Evolutionary conservation across 2,113 vertebrate species (phyloP).

Genomic region (Polyodon spathula): DNA sequence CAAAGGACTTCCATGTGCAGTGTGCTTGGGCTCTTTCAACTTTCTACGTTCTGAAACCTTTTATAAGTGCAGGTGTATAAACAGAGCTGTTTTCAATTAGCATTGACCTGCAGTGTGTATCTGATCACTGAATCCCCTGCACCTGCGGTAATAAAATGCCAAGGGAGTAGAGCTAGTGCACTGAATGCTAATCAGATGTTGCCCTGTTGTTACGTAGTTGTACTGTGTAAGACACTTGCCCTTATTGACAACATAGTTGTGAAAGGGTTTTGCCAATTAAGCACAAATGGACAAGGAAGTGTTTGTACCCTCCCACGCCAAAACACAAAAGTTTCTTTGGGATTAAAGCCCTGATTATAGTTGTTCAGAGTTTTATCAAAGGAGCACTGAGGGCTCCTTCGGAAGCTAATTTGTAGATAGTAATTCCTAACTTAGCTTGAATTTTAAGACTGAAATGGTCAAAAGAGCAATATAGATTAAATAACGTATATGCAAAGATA

Average conservation of each 20-base stretch:
- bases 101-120: slow-evolving; percentile 56
- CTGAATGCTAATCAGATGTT: slow-evolving; percentile 66
- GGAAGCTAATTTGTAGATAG: not conserved
- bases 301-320: slow-evolving; percentile 30
- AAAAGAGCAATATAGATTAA: no score
- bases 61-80: slow-evolving; percentile 73
- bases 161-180: slow-evolving; percentile 41
- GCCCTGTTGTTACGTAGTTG: slow-evolving; percentile 48
- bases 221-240: slow-evolving; percentile 46
- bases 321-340: slow-evolving; percentile 28
- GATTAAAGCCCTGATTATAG: not conserved
- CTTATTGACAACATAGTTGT: slow-evolving; percentile 46
- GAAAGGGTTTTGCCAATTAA: slow-evolving; percentile 44
- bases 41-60: slow-evolving; percentile 43
- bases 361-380: not conserved
- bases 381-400: not conserved
- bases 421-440: not conserved
- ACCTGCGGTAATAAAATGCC: slow-evolving; percentile 77
- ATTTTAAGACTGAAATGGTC: no score
- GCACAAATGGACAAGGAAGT: slow-evolving; percentile 34
- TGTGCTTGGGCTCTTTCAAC: slow-evolving; percentile 12
- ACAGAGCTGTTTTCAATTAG: slow-evolving; percentile 71
- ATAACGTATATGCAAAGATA: no score
- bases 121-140: slow-evolving; percentile 63
- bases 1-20: slow-evolving; percentile 31